A percentile compares a stretch with the other conserved stretches of the same genome.
Evolutionary conservation across 1,140 invertebrate species (phyloP).

Genomic region (Lordiphosa clarofinis): DNA sequence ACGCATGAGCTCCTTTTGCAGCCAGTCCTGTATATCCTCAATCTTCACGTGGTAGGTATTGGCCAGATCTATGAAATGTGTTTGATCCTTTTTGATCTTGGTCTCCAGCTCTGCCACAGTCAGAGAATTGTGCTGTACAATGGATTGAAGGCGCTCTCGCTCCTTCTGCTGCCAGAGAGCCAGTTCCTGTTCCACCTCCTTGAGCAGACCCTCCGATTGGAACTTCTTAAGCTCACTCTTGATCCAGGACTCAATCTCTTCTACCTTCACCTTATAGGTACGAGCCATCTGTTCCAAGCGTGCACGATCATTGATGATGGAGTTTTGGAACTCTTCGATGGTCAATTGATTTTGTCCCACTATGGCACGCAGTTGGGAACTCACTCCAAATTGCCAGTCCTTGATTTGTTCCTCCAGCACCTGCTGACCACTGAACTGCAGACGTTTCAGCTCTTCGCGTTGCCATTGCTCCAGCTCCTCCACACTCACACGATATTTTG

Average conservation of each 20-base stretch:
- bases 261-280: slow-evolving; percentile 66
- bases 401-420: slow-evolving; percentile 64
- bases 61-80: slow-evolving; percentile 63
- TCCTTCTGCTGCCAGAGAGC: slow-evolving; percentile 66
- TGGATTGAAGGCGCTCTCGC: slow-evolving; percentile 52
- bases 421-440: slow-evolving; percentile 56
- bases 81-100: slow-evolving; percentile 71
- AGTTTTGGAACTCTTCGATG: slow-evolving; percentile 69
- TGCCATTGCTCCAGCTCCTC: slow-evolving; percentile 77
- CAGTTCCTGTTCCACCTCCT: slow-evolving; percentile 66
- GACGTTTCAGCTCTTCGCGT: slow-evolving; percentile 53
- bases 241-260: slow-evolving; percentile 71
- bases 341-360: slow-evolving; percentile 65
- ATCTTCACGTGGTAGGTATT: slow-evolving; percentile 67
- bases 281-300: slow-evolving; percentile 58
- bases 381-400: slow-evolving; percentile 66
- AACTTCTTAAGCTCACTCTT: slow-evolving; percentile 64
- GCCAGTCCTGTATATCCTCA: slow-evolving; percentile 71
- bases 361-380: slow-evolving; percentile 51
- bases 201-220: slow-evolving; percentile 66
- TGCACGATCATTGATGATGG: slow-evolving; percentile 62
- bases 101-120: slow-evolving; percentile 67
- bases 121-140: slow-evolving; percentile 64
- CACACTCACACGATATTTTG: slow-evolving; percentile 68
- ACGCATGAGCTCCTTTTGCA: slow-evolving; percentile 67